phyloP scores from a whole-genome alignment of 2,888 invertebrate genomes.

The Urechis unicinctus region DNA sequence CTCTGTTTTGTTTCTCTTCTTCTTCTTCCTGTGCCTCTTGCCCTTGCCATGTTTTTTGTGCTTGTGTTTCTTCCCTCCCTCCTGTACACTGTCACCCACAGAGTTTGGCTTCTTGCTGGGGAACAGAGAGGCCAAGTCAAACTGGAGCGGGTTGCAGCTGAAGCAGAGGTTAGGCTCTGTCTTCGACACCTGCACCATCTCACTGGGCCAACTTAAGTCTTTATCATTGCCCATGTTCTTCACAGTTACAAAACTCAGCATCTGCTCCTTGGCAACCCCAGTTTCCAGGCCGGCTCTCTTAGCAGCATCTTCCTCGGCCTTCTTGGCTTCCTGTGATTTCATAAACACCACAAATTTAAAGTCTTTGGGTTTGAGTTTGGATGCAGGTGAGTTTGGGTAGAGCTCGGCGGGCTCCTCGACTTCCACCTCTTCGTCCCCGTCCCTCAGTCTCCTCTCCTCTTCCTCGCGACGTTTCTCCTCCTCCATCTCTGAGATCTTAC shows the following conservation, averaged over 20 bases:
- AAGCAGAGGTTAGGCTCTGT: conserved; percentile 31
- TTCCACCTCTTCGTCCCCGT: neutral
- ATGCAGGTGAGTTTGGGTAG: neutral
- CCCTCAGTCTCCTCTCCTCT: neutral
- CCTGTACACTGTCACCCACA: neutral
- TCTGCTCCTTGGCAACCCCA: neutral
- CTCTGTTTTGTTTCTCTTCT: conserved; percentile 17
- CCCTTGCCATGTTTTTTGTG: conserved; percentile 8
- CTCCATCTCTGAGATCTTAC: neutral
- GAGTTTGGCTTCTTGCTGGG: conserved; percentile 6
- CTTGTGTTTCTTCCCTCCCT: conserved; percentile 25
- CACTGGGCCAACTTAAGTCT: conserved; percentile 42
- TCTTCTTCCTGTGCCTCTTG: conserved; percentile 12
- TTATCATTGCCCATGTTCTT: conserved; percentile 31
- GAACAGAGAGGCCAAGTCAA: conserved; percentile 36
- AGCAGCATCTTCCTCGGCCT: neutral
- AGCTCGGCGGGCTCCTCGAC: neutral
- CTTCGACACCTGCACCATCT: conserved; percentile 40
- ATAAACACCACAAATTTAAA: neutral
- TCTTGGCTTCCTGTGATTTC: neutral
- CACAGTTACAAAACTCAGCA: conserved; percentile 11
- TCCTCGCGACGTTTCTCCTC: neutral
- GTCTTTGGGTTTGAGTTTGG: neutral
- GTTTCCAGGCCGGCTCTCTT: neutral
- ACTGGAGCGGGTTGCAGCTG: conserved; percentile 44